Base-by-base conservation (phyloP, 2,113 vertebrate genomes). In the Caranx melampygus region DNA sequence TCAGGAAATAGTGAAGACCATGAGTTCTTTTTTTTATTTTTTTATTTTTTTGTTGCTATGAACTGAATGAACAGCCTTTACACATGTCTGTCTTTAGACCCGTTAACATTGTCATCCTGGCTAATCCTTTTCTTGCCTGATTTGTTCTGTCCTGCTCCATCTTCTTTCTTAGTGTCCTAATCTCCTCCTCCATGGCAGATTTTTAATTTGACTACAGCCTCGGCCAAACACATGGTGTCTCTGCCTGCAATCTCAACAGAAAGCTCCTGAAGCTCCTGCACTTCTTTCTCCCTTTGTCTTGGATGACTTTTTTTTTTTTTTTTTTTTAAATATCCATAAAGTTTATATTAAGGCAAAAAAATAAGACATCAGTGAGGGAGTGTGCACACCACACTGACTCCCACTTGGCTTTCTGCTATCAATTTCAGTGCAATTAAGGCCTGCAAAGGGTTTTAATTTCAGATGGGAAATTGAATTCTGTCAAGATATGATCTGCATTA, bases 381-480 rank as follows among this genome's bases (percentile, higher is more conserved):
- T 20, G 55, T 57, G 60, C 47, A 66, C 65, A 26, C 3, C 34
- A 0, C 64, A 57, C 20, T 6, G n/a, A 35, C 64, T 75, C 70
- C 63, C 69, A 72, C 60, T 79, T 83, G 62, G 67, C 83, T 84
- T 79, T 79, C 68, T 51, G 66, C 69, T 72, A 77, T 84, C 71
- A 81, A 84, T 89, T 85, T 82, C 59, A 77, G 54, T 42, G 64
- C 85, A 88, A 88, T 88, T 86, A 87, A 57, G 33, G 42, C 37
- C 60, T 60, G 78, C 33, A 74, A 84, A 88, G 68, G 67, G 58
- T 89, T 93, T 92, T 89, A 82, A 90, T 92, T 91, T 89, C 81
- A 82, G 35, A 74, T 81, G 78, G 79, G 71, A 90, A 90, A 92
- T 90, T 87, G 72, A 89, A 88, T 92, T 90, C 81, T 87, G 87